Base-by-base conservation (phyloP, 2,113 vertebrate species). In the Pelecanoides urinatrix region DNA sequence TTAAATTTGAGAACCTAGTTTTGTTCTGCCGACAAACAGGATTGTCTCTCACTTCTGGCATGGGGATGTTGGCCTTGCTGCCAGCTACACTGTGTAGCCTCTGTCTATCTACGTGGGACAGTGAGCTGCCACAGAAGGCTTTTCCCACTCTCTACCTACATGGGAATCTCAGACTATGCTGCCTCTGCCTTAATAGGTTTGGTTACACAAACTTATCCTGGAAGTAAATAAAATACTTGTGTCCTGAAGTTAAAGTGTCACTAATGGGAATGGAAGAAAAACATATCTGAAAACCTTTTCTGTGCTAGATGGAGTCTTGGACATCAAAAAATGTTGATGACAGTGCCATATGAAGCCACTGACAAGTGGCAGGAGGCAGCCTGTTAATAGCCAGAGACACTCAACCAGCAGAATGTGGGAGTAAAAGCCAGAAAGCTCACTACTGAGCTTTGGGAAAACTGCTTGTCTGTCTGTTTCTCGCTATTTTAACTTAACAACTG, bases 91-190 rank as follows among this genome's bases (percentile, higher is more conserved):
- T 18, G 6, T 55, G 36, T 65, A 52, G 49, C 55, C 13, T 77
- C 7, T 2, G 30, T 44, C 26, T 16, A 13, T 29, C 15, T 44
- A 0, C 0, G 3, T 9, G 26, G 47, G 40, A 11, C 38, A 36
- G 34, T 15, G 42, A 75, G 29, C 47, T 80, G 47, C 56, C 44
- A 21, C n/a, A 26, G n/a, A 23, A 34, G 19, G 36, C 70, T 78
- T 49, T 85, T 70, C 55, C 42, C 15, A 6, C 47, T 58, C 15
- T 53, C 56, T 61, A 13, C 34, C 42, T 81, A 1, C 27, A 1
- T 34, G 42, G 22, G 19, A 50, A 21, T 55, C 42, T 81, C 29
- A 3, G 26, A 17, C 21, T 61, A 8, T 58, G 34, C 47, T 87
- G n/a, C 81, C 22, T 71, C 10, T 71, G 20, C 20, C 56, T 68